These are phyloP conservation scores for Carassius gibelio DNA, from an alignment of 2,113 vertebrate species.

Conservation along the genomic window DNA sequence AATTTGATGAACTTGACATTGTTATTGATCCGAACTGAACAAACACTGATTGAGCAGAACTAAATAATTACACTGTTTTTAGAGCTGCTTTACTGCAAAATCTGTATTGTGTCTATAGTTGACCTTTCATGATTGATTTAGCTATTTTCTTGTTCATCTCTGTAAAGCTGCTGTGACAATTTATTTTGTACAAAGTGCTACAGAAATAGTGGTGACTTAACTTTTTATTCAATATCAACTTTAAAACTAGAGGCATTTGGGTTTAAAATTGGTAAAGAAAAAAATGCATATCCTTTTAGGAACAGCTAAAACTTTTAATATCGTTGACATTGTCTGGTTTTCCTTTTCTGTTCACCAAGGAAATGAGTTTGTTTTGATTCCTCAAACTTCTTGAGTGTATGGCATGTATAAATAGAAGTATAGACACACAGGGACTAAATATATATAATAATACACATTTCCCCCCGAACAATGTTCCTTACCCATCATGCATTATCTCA, in stretches of 20 bases:
- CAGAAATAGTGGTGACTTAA: no score
- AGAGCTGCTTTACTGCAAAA: no score
- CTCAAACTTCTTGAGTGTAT: constrained; percentile 19
- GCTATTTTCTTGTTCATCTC: no score
- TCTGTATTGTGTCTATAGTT: no score
- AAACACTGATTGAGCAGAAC: no score
- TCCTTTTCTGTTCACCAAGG: neutral
- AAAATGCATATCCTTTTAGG: neutral
- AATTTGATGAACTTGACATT: no score
- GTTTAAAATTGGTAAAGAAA: neutral
- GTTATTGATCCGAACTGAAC: no score
- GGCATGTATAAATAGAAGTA: neutral
- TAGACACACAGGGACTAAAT: constrained; percentile 3
- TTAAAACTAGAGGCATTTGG: neutral
- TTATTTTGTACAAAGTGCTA: no score
- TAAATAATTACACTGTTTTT: no score
- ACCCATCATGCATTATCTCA: constrained; percentile 47
- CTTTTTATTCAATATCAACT: neutral
- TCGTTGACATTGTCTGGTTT: neutral
- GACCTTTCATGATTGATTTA: no score
- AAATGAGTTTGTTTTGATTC: neutral
- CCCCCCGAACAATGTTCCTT: constrained; percentile 13
- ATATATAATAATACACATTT: constrained; percentile 20
- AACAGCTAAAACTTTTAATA: neutral
- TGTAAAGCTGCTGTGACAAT: no score